Base-by-base conservation (phyloP, 2,113 vertebrate genomes). In the Peucedramus taeniatus region DNA sequence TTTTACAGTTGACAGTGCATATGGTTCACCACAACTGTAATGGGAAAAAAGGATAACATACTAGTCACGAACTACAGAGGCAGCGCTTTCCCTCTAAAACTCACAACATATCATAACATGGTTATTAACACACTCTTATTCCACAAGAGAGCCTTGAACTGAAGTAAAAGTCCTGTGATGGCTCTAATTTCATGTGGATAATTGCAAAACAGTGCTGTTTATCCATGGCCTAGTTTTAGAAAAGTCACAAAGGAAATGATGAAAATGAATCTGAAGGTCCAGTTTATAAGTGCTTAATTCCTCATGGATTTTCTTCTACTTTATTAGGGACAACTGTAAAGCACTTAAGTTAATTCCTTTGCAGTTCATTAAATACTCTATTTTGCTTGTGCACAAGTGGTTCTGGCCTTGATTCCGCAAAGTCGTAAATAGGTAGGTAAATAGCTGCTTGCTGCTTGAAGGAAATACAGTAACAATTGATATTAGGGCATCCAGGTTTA, bases 11-110 rank as follows among this genome's bases (percentile, higher is more conserved):
- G 94, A 96, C 85, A 90, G 97, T 97, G 95, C 93, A 26, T 84
- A 78, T 79, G 13, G 94, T 90, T 91, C 97, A 92, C 97, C 95
- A 95, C 75, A 97, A 96, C 98, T 98, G 98, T 98, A 97, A 96
- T 98, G 98, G 98, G 98, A 98, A 98, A 92, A 98, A 98, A 96
- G 96, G 98, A 79, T 98, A 79, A 94, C 61, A 10, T 60, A 51
- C 33, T 44, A 59, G 49, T 78, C 44, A 78, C 10, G 3, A 92
- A 40, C 31, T 64, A 40, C 60, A 78, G 45, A 88, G 93, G 33
- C 39, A 85, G 59, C 57, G 16, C 42, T 63, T 91, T 86, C 30
- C 47, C 40, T 63, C 22, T 90, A 42, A 75, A 91, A 66, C 42
- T 74, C 44, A 49, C 37, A 83, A 18, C 10, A 10, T 39, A 35